A percentile compares a stretch with the other conserved stretches of the same genome.
These are phyloP conservation scores for Baccha elongata DNA, from an alignment of 2,888 invertebrate genomes.

Conservation along the genomic window DNA sequence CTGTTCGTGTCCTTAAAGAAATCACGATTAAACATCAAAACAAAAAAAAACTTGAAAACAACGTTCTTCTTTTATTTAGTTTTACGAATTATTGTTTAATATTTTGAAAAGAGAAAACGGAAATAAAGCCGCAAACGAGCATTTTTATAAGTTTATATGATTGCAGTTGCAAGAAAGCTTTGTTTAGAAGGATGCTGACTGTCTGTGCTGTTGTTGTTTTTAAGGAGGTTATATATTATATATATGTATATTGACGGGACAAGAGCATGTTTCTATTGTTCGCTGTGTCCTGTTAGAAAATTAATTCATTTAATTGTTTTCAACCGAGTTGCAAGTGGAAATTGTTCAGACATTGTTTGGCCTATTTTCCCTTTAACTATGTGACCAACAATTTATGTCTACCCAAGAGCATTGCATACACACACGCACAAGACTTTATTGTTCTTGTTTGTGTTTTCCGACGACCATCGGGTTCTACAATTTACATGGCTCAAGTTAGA, in stretches of 20 bases:
- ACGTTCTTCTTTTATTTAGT: constrained; percentile 22
- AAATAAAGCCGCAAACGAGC: constrained; percentile 36
- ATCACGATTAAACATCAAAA: constrained; percentile 37
- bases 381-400: constrained; percentile 59
- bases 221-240: neutral
- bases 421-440: constrained; percentile 3
- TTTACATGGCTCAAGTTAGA: too few relatives aligned
- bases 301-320: constrained; percentile 70
- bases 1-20: constrained; percentile 24
- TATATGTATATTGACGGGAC: constrained; percentile 7
- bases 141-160: constrained; percentile 24
- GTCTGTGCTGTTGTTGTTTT: constrained; percentile 4
- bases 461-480: too few relatives aligned
- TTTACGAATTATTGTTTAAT: neutral
- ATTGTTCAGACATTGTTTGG: constrained; percentile 72
- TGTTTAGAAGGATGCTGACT: constrained; percentile 22
- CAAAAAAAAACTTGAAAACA: constrained; percentile 2
- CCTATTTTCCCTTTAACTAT: constrained; percentile 66
- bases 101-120: constrained; percentile 19
- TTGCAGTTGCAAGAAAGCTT: constrained; percentile 10
- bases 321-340: constrained; percentile 62
- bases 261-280: constrained; percentile 54
- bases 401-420: constrained; percentile 40
- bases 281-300: constrained; percentile 69
- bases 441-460: too few relatives aligned